These are phyloP conservation scores for Frankliniella intonsa DNA, from an alignment of 2,888 invertebrate genomes.

Conservation along the genomic window DNA sequence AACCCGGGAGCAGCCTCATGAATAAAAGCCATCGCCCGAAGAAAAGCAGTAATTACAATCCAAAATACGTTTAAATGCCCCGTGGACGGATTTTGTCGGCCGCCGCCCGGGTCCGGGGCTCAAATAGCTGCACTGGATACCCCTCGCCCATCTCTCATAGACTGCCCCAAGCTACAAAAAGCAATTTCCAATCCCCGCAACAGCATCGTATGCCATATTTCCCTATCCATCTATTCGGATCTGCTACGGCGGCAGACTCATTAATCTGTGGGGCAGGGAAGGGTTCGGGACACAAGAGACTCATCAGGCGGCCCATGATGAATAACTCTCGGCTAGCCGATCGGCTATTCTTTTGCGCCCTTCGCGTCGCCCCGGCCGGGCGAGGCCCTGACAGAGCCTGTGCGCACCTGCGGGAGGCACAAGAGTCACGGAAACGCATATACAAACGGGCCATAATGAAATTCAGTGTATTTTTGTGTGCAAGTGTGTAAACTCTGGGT, in stretches of 20 bases:
- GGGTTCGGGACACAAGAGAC: slow-evolving; percentile 21
- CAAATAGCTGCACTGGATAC: background rate
- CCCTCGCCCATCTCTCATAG: background rate
- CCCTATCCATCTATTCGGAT: background rate
- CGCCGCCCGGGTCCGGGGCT: background rate
- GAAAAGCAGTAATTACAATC: background rate
- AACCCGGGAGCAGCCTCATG: background rate
- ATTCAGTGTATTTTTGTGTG: slow-evolving; percentile 17
- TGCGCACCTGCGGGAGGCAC: background rate
- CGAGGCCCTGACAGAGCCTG: background rate
- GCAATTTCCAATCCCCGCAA: background rate
- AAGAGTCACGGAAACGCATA: background rate
- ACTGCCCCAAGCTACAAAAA: background rate
- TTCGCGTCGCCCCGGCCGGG: background rate
- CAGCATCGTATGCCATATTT: background rate
- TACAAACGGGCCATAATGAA: slow-evolving; percentile 17
- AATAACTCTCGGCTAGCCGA: background rate
- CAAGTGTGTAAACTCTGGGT: background rate
- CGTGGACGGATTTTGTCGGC: background rate
- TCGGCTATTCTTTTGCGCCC: background rate
- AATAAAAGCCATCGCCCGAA: background rate
- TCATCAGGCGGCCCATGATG: background rate
- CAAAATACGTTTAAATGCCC: slow-evolving; percentile 11
- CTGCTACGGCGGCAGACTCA: background rate
- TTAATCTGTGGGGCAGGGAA: slow-evolving; percentile 2